Percentiles rank a stretch among this genome's conserved stretches.
Evolutionary conservation across 2,113 vertebrate genomes (phyloP).

Genomic region (Camelus bactrianus): DNA sequence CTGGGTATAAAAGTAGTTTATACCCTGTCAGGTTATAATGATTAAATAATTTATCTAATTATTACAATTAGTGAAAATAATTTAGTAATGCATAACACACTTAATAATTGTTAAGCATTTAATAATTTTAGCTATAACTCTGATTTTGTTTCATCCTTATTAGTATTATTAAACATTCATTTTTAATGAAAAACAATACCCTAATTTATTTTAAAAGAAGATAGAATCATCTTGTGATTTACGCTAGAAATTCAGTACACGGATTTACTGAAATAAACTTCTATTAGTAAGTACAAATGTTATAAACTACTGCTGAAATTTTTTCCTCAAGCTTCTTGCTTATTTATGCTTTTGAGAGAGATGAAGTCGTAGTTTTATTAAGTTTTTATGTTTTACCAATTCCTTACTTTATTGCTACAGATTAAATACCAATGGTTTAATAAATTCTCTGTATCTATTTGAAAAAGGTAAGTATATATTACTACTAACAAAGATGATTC

Average conservation of each 20-base stretch:
- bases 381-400: not conserved
- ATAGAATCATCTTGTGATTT: not conserved
- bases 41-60: not conserved
- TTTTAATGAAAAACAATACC: not conserved
- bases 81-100: not conserved
- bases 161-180: not conserved
- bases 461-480: not conserved
- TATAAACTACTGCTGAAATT: not conserved
- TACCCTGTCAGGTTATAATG: not conserved
- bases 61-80: not conserved
- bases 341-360: not conserved
- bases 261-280: slow-evolving; percentile 15
- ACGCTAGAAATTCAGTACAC: not conserved
- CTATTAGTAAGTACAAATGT: not conserved
- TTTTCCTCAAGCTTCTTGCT: not conserved
- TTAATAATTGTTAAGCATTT: not conserved
- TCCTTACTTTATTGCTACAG: not conserved
- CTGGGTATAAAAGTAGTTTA: slow-evolving; percentile 57
- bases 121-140: not conserved
- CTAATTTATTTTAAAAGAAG: not conserved
- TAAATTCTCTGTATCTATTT: not conserved
- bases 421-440: slow-evolving; percentile 1
- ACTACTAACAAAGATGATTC: not conserved
- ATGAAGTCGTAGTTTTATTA: not conserved
- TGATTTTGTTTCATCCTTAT: slow-evolving; percentile 18